Conservation (phyloP, 2,113 vertebrate species). For the Chiloscyllium plagiosum region DNA sequence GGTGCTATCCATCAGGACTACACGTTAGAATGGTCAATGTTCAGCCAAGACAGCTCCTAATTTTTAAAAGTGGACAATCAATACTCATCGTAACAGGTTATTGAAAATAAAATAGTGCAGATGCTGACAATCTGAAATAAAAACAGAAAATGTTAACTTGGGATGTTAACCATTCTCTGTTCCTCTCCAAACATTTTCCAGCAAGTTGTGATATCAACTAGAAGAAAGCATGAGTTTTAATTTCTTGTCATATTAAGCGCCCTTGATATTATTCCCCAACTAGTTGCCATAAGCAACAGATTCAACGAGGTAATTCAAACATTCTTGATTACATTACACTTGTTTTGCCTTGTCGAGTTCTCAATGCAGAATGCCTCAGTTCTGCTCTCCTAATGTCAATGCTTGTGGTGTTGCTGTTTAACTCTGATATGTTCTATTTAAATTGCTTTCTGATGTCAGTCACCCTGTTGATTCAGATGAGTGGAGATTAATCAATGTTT, state of each 20-base stretch:
- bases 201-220: neutral
- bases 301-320: neutral
- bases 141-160: neutral
- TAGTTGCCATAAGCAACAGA: neutral
- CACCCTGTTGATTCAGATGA: constrained; percentile 7
- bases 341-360: neutral
- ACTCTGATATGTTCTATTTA: neutral
- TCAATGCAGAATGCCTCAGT: neutral
- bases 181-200: neutral
- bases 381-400: neutral
- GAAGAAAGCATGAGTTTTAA: neutral
- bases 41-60: neutral
- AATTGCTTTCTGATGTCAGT: neutral
- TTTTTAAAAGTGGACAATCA: neutral
- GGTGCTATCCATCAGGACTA: neutral
- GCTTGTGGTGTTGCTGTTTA: neutral
- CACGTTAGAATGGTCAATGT: neutral
- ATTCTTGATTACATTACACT: neutral
- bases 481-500: constrained; percentile 10
- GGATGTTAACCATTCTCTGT: neutral
- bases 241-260: too few relatives aligned
- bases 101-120: neutral
- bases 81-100: neutral
- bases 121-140: neutral
- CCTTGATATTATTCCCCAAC: neutral